Conservation (phyloP, 30 jellyfish, hydroid and myxozoan genomes). For the Rhopilema esculentum region DNA sequence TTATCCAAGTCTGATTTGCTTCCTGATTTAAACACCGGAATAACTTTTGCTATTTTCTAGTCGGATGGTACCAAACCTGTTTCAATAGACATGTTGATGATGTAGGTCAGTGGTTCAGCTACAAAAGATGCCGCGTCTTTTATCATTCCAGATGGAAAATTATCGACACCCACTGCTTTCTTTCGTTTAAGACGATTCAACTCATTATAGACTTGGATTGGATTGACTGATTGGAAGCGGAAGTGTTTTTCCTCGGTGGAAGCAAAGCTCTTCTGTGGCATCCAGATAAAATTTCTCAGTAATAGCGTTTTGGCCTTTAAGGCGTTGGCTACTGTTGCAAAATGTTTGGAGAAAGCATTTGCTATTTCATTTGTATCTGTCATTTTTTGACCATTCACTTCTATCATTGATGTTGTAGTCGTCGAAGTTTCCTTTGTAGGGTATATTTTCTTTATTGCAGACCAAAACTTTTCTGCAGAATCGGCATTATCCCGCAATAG, state of each 20-base stretch:
- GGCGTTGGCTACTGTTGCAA: conserved; percentile 37
- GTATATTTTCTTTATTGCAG: conserved; percentile 56
- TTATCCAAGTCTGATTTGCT: conserved; percentile 48
- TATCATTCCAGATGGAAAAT: conserved; percentile 29
- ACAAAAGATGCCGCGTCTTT: conserved; percentile 57
- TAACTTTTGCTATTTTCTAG: conserved; percentile 71
- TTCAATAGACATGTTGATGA: conserved; percentile 36
- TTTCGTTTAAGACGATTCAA: conserved; percentile 42
- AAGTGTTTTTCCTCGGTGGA: conserved; percentile 16
- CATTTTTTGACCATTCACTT: conserved; percentile 43
- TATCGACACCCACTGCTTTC: conserved; percentile 50
- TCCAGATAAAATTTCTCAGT: conserved; percentile 49
- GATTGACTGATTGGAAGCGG: conserved; percentile 30
- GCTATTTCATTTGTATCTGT: conserved; percentile 48
- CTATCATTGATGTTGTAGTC: conserved; percentile 38
- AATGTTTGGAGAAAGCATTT: conserved; percentile 35
- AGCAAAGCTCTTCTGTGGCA: not conserved
- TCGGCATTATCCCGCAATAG: conserved; percentile 54
- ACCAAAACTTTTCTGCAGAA: conserved; percentile 60
- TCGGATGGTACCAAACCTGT: conserved; percentile 68
- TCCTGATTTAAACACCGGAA: conserved; percentile 66
- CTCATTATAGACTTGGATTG: conserved; percentile 38
- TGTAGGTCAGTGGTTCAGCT: conserved; percentile 40
- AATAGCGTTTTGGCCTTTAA: conserved; percentile 49
- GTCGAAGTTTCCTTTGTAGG: conserved; percentile 29